Base-by-base conservation (phyloP, 2,797 vertebrate species). In the Enteromius radiatus region DNA sequence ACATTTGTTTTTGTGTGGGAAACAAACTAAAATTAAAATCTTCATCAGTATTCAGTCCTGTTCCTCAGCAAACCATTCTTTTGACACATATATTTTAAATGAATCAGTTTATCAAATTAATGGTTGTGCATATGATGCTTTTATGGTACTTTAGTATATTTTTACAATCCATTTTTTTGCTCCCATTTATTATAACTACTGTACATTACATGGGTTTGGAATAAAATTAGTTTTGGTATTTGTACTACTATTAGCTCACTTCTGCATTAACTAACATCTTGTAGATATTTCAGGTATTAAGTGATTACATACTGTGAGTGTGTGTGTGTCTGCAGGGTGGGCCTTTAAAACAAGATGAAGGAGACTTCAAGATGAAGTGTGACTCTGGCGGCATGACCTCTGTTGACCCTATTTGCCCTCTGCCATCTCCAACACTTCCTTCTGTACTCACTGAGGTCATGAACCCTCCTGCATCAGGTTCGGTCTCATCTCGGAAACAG, bases 391-490 rank as follows among this genome's bases (percentile, higher is more conserved):
- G 83, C 0, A 0, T 28, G 19, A 21, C 47, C 19, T 15, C 19
- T 11, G 59, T 21, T 56, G 78, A 67, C 41, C 56, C 19, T 17
- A 69, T n/a, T 23, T 81, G 10, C 63, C 63, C 14, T 68, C 64
- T 78, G 31, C 64, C 69, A 1, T 11, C 67, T 19, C 23, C 1
- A 9, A 83, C 15, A 28, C 73, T 12, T 11, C 56, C 86, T 0
- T 87, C 87, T 0, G 86, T 90, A 0, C 0, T 68, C 11, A 78
- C 77, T 10, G 93, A 94, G 2, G 52, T 89, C 81, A 61, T 87
- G 84, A 89, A 76, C 43, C 1, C 83, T 28, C 85, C 91, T 61
- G 10, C 80, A 36, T 85, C 91, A 87, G 93, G 95, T 95, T 91
- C 9, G 75, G 14, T 12, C 43, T 71, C 43, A 9, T 26, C 28